Evolutionary conservation across 37 sponge, comb jelly and placozoan genomes (phyloP).

Genomic region (Ianthella basta): DNA sequence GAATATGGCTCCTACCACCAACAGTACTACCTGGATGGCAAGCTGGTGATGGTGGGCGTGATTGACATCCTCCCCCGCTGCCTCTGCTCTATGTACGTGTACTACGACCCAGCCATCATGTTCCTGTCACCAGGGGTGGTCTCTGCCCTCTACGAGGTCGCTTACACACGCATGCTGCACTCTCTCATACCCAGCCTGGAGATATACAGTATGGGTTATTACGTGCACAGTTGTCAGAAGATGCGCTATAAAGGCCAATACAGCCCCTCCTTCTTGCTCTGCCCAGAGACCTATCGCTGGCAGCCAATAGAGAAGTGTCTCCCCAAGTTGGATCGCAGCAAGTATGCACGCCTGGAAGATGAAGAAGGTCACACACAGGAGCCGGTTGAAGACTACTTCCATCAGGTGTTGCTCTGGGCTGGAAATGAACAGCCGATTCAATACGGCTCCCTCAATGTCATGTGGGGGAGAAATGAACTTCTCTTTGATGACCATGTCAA

Average conservation of each 20-base stretch:
- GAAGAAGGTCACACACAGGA: slow-evolving; percentile 1
- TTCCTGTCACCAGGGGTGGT: slow-evolving; percentile 82
- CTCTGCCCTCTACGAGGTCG: slow-evolving; percentile 86
- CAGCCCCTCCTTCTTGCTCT: slow-evolving; percentile 82
- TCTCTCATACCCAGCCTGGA: slow-evolving; percentile 32
- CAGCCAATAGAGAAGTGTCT: slow-evolving; percentile 72
- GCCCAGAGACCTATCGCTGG: slow-evolving; percentile 85
- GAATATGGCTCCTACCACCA: slow-evolving; percentile 92
- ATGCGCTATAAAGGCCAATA: slow-evolving; percentile 96
- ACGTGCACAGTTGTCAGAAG: slow-evolving; percentile 85
- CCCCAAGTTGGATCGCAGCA: slow-evolving; percentile 62
- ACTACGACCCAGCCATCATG: slow-evolving; percentile 84
- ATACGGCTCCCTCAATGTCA: background rate
- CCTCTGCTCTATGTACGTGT: slow-evolving; percentile 92
- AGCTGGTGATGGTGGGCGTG: slow-evolving; percentile 94
- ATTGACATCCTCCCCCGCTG: slow-evolving; percentile 89
- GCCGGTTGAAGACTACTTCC: slow-evolving; percentile 38
- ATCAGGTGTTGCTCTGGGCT: slow-evolving; percentile 15
- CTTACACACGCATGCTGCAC: slow-evolving; percentile 60
- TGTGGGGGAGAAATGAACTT: background rate
- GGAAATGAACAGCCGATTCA: background rate
- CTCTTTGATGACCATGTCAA: too few species aligned
- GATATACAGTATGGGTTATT: slow-evolving; percentile 96
- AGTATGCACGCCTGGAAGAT: slow-evolving; percentile 71
- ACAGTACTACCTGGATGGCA: slow-evolving; percentile 94